Conservation (phyloP, 2,113 vertebrate genomes). For the Hydrochoerus hydrochaeris region DNA sequence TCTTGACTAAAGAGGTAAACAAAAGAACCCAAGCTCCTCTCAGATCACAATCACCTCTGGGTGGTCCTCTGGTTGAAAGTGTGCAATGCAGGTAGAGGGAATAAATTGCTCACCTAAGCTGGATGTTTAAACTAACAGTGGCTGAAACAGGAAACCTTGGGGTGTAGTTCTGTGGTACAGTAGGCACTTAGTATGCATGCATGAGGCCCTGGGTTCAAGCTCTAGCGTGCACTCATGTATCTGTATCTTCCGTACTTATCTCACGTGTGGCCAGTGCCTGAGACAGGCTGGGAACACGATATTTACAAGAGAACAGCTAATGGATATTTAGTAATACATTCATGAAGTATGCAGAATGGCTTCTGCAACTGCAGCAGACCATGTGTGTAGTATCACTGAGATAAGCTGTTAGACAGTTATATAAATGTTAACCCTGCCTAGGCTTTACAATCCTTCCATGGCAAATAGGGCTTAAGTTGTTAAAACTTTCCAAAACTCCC, state of each 20-base stretch:
- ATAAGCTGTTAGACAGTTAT: not conserved
- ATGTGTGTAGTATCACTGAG: not conserved
- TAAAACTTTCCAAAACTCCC: not conserved
- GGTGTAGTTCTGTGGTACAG: not conserved
- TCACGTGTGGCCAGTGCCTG: not conserved
- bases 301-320: not conserved
- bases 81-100: not conserved
- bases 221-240: not conserved
- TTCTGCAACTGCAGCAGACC: not conserved
- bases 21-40: not conserved
- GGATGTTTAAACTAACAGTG: not conserved
- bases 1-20: not conserved
- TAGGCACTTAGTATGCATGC: not conserved
- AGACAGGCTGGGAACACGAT: conserved; percentile 5
- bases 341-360: not conserved
- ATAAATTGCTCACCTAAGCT: not conserved
- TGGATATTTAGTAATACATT: not conserved
- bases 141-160: not conserved
- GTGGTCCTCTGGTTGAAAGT: not conserved
- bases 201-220: not conserved
- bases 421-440: not conserved
- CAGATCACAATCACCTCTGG: not conserved
- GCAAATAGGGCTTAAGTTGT: not conserved
- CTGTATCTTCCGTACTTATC: not conserved
- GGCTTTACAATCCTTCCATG: not conserved